Conservation (phyloP, 2,888 invertebrate species). For the Ophraella communa region DNA sequence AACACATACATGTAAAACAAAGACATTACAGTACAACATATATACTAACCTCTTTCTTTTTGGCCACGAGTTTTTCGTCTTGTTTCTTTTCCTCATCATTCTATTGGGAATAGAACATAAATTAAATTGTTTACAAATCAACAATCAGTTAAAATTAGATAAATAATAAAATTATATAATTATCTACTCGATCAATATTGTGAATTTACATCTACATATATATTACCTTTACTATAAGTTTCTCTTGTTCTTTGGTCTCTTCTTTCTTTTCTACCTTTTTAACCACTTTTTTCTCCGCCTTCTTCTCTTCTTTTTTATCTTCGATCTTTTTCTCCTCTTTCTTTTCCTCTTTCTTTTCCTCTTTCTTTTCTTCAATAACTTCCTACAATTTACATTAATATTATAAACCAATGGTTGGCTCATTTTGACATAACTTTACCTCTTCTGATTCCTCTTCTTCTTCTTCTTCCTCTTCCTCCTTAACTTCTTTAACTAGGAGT, state of each 20-base stretch:
- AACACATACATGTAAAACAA: conserved; percentile 37
- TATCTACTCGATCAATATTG: neutral
- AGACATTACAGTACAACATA: conserved; percentile 34
- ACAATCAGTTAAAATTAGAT: neutral
- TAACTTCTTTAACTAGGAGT: conserved; percentile 73
- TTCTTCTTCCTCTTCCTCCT: conserved; percentile 52
- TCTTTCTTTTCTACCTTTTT: conserved; percentile 54
- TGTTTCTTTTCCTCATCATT: conserved; percentile 54
- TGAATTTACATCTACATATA: neutral
- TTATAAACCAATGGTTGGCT: neutral
- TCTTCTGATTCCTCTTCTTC: conserved; percentile 48
- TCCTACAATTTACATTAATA: conserved; percentile 31
- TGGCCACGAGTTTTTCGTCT: conserved; percentile 53
- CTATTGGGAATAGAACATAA: conserved; percentile 13
- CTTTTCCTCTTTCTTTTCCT: conserved; percentile 54
- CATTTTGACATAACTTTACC: conserved; percentile 25
- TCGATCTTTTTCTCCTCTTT: conserved; percentile 52
- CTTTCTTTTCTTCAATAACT: conserved; percentile 35
- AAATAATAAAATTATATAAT: neutral
- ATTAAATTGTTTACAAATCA: neutral
- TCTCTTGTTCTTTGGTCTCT: conserved; percentile 42
- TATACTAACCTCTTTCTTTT: conserved; percentile 51
- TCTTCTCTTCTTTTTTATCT: conserved; percentile 50
- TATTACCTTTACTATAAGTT: conserved; percentile 38
- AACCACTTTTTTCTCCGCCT: conserved; percentile 52